These are phyloP conservation scores for Eleginops maclovinus DNA, from an alignment of 2,113 vertebrate genomes.

Conservation along the genomic window DNA sequence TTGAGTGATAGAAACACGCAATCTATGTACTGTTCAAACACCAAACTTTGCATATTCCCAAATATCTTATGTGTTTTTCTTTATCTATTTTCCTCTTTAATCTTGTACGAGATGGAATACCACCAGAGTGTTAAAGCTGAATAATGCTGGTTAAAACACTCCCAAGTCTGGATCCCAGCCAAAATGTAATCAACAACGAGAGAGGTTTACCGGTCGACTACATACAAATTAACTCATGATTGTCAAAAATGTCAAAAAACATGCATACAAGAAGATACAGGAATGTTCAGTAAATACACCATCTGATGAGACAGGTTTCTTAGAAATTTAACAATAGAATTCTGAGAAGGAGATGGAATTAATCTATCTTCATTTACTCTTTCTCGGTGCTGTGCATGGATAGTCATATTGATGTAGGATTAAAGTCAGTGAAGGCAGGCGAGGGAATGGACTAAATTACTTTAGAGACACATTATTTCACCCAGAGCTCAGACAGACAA, in stretches of 20 bases:
- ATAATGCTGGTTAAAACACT: background rate
- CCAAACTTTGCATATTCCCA: background rate
- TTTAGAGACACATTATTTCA: conserved; percentile 3
- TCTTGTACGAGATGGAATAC: background rate
- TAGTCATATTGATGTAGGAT: conserved; percentile 4
- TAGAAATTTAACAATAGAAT: background rate
- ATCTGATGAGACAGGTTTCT: background rate
- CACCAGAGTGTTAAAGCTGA: background rate
- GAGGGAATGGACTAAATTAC: background rate
- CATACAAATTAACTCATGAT: background rate
- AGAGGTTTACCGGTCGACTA: background rate
- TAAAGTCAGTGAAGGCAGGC: background rate
- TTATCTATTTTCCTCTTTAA: background rate
- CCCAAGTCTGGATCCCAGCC: background rate
- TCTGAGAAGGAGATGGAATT: background rate
- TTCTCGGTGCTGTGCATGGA: background rate
- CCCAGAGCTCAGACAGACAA: conserved; percentile 12
- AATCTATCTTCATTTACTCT: background rate
- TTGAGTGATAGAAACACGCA: background rate
- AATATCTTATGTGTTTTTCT: background rate
- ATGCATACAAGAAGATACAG: background rate
- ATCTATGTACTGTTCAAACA: background rate
- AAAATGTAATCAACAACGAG: background rate
- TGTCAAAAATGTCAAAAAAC: background rate
- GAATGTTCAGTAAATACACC: background rate